phyloP scores from a whole-genome alignment of 2,888 invertebrate genomes.

The Aporophyla lueneburgensis region DNA sequence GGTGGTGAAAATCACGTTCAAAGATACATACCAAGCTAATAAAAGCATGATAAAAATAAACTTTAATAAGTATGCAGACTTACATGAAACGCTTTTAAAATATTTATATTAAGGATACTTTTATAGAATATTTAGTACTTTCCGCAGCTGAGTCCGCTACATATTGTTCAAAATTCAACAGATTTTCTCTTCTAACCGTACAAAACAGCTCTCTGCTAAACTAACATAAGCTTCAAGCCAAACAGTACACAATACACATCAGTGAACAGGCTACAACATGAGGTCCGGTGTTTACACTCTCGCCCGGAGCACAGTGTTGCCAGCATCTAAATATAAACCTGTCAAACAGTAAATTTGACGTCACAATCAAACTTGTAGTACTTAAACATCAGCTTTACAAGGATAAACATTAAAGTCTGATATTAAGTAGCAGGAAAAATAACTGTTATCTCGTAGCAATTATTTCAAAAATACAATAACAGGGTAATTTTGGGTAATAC shows the following conservation, averaged over 20 bases:
- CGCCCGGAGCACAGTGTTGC: slow-evolving; percentile 28
- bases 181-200: background rate
- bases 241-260: slow-evolving; percentile 25
- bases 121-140: slow-evolving; percentile 4
- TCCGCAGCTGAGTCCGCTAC: background rate
- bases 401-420: background rate
- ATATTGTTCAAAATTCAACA: background rate
- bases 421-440: background rate
- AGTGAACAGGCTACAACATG: slow-evolving; percentile 22
- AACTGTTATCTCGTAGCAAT: too few species aligned
- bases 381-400: background rate
- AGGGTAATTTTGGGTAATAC: background rate
- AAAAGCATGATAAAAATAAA: too few species aligned
- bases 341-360: slow-evolving; percentile 23
- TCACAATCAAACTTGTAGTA: slow-evolving; percentile 22
- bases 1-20: too few species aligned
- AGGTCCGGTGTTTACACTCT: slow-evolving; percentile 29
- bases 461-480: background rate
- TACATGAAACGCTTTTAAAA: background rate
- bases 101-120: background rate
- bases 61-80: too few species aligned
- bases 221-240: slow-evolving; percentile 17
- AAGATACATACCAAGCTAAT: too few species aligned
- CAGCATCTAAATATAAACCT: slow-evolving; percentile 39
- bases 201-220: slow-evolving; percentile 5